Percentiles rank a stretch among this genome's conserved stretches.
phyloP scores from a whole-genome alignment of 2,888 invertebrate genomes.

The Belgica antarctica region DNA sequence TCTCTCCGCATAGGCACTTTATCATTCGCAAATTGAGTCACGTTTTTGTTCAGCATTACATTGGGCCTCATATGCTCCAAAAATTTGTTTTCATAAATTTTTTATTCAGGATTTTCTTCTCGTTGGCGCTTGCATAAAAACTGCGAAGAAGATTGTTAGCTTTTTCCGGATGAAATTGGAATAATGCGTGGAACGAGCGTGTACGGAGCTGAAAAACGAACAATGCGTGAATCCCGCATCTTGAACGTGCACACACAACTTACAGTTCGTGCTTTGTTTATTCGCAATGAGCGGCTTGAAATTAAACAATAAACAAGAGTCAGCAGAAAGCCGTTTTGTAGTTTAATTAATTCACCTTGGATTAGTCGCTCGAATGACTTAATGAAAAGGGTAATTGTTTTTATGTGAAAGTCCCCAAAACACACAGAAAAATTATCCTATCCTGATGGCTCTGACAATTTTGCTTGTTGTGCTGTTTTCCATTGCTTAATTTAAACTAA shows the following conservation, averaged over 20 bases:
- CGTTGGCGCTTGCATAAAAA: neutral
- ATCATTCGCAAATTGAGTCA: constrained; percentile 44
- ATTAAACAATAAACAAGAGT: constrained; percentile 21
- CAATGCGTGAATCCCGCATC: neutral
- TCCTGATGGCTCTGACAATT: too few species aligned
- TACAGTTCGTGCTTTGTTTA: constrained; percentile 22
- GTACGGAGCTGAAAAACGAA: neutral
- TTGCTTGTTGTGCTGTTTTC: neutral
- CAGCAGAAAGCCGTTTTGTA: constrained; percentile 22
- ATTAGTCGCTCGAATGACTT: too few species aligned
- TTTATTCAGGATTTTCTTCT: constrained; percentile 31
- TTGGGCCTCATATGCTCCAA: constrained; percentile 34
- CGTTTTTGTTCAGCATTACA: constrained; percentile 30
- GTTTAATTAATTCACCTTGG: constrained; percentile 36
- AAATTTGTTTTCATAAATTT: constrained; percentile 43
- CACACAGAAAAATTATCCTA: too few species aligned
- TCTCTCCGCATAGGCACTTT: constrained; percentile 25
- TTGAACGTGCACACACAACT: constrained; percentile 14
- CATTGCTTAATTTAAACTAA: too few species aligned
- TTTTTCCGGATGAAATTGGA: too few species aligned
- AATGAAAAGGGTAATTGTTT: constrained; percentile 41
- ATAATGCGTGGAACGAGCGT: neutral
- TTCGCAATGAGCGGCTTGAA: neutral
- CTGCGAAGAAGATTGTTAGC: neutral
- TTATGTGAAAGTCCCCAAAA: neutral